Conservation (phyloP, 2,113 vertebrate species). For the Forbesichthys agassizii region DNA sequence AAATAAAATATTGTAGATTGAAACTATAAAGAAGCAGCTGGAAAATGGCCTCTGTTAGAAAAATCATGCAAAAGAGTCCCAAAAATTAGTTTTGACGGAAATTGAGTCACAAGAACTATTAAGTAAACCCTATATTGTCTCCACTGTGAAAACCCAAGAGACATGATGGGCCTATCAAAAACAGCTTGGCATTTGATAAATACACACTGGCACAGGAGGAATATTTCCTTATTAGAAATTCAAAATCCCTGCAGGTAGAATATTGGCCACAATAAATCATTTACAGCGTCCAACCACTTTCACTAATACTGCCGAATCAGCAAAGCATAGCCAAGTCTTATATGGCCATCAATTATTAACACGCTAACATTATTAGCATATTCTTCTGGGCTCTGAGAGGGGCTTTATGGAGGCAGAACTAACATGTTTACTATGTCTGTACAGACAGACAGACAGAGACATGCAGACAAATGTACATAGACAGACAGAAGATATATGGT, state of each 20-base stretch:
- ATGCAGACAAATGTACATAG: not conserved
- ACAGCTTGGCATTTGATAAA: slow-evolving; percentile 58
- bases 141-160: slow-evolving; percentile 37
- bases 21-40: slow-evolving; percentile 36
- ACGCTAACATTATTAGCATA: slow-evolving; percentile 69
- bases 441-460: not conserved
- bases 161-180: slow-evolving; percentile 53
- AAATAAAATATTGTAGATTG: too few species aligned
- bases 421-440: not conserved
- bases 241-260: slow-evolving; percentile 67
- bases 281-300: slow-evolving; percentile 57
- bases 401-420: slow-evolving; percentile 5
- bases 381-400: slow-evolving; percentile 46
- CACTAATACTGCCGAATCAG: slow-evolving; percentile 72
- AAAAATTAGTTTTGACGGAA: slow-evolving; percentile 63
- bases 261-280: slow-evolving; percentile 74
- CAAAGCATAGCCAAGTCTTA: slow-evolving; percentile 63
- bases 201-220: slow-evolving; percentile 59
- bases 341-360: slow-evolving; percentile 79
- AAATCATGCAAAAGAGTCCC: slow-evolving; percentile 43
- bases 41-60: slow-evolving; percentile 41
- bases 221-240: slow-evolving; percentile 75
- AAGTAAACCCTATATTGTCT: slow-evolving; percentile 51
- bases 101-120: slow-evolving; percentile 62
- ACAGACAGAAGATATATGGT: not conserved